Conservation (phyloP, 2,888 invertebrate genomes). For the Eupithecia vulgata region DNA sequence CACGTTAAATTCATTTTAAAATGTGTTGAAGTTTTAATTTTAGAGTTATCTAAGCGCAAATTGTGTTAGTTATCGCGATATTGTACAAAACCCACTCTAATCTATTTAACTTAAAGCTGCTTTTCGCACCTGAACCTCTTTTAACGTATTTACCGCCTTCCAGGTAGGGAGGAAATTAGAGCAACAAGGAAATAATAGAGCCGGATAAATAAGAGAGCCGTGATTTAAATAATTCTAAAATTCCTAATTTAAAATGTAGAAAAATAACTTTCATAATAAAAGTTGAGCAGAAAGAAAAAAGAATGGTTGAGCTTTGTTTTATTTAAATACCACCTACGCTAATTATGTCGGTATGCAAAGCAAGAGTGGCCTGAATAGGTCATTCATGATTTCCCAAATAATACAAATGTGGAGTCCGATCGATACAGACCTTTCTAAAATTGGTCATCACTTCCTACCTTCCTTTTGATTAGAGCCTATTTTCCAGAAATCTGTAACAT, state of each 20-base stretch:
- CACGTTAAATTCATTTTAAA: conserved; percentile 5
- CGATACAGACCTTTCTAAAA: neutral
- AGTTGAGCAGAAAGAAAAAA: no score
- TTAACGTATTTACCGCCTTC: conserved; percentile 76
- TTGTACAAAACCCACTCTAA: conserved; percentile 61
- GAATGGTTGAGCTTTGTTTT: no score
- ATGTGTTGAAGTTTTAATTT: conserved; percentile 31
- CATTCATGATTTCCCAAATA: no score
- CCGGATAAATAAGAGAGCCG: neutral
- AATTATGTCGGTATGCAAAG: no score
- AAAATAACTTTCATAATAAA: neutral
- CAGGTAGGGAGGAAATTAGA: conserved; percentile 52
- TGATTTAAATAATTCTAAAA: neutral
- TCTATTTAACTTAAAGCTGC: conserved; percentile 75
- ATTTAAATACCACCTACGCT: no score
- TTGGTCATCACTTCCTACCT: neutral
- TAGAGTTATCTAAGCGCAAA: conserved; percentile 34
- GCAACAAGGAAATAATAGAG: neutral
- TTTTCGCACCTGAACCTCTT: conserved; percentile 78
- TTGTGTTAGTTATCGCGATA: conserved; percentile 50
- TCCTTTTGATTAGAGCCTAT: neutral
- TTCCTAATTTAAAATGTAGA: neutral
- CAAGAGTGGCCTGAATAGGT: no score
- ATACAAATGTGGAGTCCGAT: neutral
- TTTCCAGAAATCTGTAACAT: no score